Conservation (phyloP, 1,140 invertebrate species). For the Zaprionus vittiger region DNA sequence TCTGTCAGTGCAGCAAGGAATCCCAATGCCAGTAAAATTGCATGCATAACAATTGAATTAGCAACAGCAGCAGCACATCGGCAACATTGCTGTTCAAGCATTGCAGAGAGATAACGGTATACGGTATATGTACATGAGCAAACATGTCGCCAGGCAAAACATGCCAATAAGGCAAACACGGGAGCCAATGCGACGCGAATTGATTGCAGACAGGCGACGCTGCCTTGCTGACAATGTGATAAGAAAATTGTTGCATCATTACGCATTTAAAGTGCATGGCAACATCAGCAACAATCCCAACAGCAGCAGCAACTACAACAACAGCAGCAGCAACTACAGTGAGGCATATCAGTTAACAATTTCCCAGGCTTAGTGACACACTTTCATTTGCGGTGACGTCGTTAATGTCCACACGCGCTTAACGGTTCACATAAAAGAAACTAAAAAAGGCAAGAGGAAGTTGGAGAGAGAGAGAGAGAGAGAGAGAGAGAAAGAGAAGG, state of each 20-base stretch:
- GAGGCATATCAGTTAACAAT: constrained; percentile 64
- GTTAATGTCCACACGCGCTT: constrained; percentile 65
- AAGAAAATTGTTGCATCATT: constrained; percentile 82
- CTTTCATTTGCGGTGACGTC: constrained; percentile 60
- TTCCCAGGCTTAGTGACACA: constrained; percentile 79
- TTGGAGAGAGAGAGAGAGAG: neutral
- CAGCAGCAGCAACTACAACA: constrained; percentile 11
- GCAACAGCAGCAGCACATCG: constrained; percentile 14
- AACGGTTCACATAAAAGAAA: constrained; percentile 51
- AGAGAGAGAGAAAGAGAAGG: neutral
- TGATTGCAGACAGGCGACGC: constrained; percentile 21
- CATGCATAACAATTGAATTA: constrained; percentile 44
- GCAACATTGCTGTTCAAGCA: constrained; percentile 32
- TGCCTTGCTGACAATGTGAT: constrained; percentile 53
- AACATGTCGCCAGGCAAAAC: constrained; percentile 42
- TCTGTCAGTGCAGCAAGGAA: neutral
- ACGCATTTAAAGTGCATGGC: constrained; percentile 51
- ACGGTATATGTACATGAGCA: constrained; percentile 27
- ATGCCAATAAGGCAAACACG: constrained; percentile 25
- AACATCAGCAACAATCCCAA: constrained; percentile 14
- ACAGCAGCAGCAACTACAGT: constrained; percentile 18
- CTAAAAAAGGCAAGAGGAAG: neutral
- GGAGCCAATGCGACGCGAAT: constrained; percentile 31
- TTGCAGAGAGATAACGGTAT: constrained; percentile 41
- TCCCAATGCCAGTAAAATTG: constrained; percentile 9